Percentiles rank a stretch among this genome's conserved stretches.
phyloP scores from a whole-genome alignment of 1,140 invertebrate genomes.

The Aphelinus atriplicis region DNA sequence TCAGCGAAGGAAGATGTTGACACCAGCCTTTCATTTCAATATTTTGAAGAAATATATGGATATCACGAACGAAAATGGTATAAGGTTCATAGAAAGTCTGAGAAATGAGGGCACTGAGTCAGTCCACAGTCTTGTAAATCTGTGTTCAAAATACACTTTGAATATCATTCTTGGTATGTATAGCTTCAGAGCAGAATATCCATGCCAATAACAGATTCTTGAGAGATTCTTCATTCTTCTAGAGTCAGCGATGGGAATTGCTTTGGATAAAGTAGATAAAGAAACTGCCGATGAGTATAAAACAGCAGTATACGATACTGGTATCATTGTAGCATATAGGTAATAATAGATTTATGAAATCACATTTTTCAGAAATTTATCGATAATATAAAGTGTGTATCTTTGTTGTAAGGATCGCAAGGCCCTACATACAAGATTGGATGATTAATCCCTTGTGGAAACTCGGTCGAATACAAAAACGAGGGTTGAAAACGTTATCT shows the following conservation, averaged over 20 bases:
- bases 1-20: conserved; percentile 55
- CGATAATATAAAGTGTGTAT: background rate
- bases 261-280: conserved; percentile 71
- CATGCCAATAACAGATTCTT: conserved; percentile 15
- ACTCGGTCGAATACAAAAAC: conserved; percentile 63
- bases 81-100: conserved; percentile 74
- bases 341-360: conserved; percentile 15
- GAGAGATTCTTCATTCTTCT: conserved; percentile 38
- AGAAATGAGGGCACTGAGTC: conserved; percentile 67
- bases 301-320: conserved; percentile 71
- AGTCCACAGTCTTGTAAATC: conserved; percentile 78
- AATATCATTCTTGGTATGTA: conserved; percentile 84
- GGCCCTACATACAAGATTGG: conserved; percentile 69
- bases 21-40: too few species aligned
- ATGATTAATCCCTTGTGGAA: conserved; percentile 65
- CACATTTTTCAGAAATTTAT: background rate
- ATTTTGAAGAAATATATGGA: too few species aligned
- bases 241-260: conserved; percentile 87
- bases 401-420: conserved; percentile 62
- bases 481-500: conserved; percentile 74
- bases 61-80: conserved; percentile 67
- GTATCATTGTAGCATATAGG: conserved; percentile 33
- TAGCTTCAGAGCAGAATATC: conserved; percentile 13
- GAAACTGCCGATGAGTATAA: conserved; percentile 76
- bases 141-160: conserved; percentile 80